phyloP scores from a whole-genome alignment of 2,888 invertebrate species.

The Fragum fragum region DNA sequence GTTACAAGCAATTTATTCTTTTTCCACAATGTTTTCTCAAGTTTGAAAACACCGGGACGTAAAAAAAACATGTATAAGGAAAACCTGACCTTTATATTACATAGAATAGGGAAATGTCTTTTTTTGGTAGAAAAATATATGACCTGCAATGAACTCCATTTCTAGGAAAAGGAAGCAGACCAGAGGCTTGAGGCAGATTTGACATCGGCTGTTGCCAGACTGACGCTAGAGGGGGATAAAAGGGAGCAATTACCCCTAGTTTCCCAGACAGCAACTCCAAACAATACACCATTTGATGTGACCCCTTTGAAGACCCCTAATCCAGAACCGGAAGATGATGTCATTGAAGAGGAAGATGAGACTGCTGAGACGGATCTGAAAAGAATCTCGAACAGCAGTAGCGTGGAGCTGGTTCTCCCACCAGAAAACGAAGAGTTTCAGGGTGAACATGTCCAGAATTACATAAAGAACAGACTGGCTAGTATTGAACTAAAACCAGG shows the following conservation, averaged over 20 bases:
- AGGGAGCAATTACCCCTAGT: slow-evolving; percentile 49
- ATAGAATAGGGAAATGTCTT: no score
- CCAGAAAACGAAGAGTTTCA: slow-evolving; percentile 61
- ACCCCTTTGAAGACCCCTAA: slow-evolving; percentile 85
- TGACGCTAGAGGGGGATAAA: slow-evolving; percentile 52
- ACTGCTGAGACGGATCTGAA: slow-evolving; percentile 33
- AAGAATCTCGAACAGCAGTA: slow-evolving; percentile 75
- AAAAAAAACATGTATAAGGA: no score
- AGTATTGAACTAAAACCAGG: slow-evolving; percentile 79
- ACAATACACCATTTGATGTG: slow-evolving; percentile 84
- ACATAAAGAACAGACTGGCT: slow-evolving; percentile 78
- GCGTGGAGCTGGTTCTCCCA: slow-evolving; percentile 71
- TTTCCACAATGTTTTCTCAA: no score
- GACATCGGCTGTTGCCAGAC: slow-evolving; percentile 62
- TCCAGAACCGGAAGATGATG: slow-evolving; percentile 70
- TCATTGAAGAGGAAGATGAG: not conserved
- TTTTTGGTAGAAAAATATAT: no score
- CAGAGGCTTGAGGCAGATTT: slow-evolving; percentile 45
- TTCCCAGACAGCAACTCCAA: slow-evolving; percentile 84
- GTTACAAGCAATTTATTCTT: no score
- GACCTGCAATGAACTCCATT: no score
- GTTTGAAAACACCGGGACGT: no score
- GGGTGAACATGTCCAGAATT: slow-evolving; percentile 54
- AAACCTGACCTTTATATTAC: no score
- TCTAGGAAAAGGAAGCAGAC: slow-evolving; percentile 40